Base-by-base conservation (phyloP, 2,888 invertebrate species). In the Dyspetes luteomarginatus region DNA sequence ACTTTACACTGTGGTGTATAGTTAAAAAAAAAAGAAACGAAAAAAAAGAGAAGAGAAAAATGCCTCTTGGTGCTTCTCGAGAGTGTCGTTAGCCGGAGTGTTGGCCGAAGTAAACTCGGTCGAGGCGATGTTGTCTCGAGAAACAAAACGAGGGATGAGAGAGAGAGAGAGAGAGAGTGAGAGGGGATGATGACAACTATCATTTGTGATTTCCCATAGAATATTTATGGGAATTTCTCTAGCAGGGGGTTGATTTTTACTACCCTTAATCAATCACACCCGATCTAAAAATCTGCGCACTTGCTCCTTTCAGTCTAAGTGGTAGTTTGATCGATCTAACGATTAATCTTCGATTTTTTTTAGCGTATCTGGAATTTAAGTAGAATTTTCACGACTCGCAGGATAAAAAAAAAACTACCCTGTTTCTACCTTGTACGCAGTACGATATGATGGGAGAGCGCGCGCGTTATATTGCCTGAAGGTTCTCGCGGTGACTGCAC, bases 401-500 rank as follows among this genome's bases (percentile, higher is more conserved):
- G 36, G 36, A 12, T 36, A 36, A 2, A 9, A 36, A 36, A 36
- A 36, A 36, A 36, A 36, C 9, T 7, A 12, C 12, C 9, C 7
- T 7, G 7, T 36, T 36, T 36, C 7, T 36, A 36, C 12, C n/a
- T 26, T 17, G 0, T 15, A 7, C 26, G 9, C 19, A 45, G 45
- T 56, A 26, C 68, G 26, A 22, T 12, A 55, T 43, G 22, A 22
- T 28, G 19, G 12, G 26, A 56, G 28, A 45, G 12, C 30, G 65
- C 75, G 52, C 82, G 80, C 75, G 74, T 85, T 86, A 83, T 86
- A 85, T 85, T 87, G 85, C 82, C 69, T 82, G 85, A 83, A 86
- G 86, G 87, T 84, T 85, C 87, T 86, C 88, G 86, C 88, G 86
- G 85, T 86, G 87, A 88, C 87, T 88, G 88, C 87, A 87, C 86